Base-by-base conservation (phyloP, 2,888 invertebrate genomes). In the Panopea generosa region DNA sequence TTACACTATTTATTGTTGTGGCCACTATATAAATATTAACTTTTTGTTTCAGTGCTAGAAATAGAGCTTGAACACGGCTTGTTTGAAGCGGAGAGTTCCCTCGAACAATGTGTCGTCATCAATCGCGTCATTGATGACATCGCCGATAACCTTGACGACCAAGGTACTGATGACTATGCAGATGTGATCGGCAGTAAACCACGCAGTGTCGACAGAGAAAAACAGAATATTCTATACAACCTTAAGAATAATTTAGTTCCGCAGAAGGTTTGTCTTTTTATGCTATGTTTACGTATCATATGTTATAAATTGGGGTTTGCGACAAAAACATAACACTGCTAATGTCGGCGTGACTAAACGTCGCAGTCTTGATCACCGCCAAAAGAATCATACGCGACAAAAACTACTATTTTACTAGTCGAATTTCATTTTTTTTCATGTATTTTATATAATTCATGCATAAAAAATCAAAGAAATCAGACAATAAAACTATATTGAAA, bases 11-110 rank as follows among this genome's bases (percentile, higher is more conserved):
- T n/a, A n/a, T n/a, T n/a, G n/a, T n/a, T n/a, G n/a, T n/a, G n/a
- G n/a, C n/a, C n/a, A n/a, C n/a, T n/a, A n/a, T n/a, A n/a, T n/a
- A n/a, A n/a, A n/a, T n/a, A n/a, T n/a, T n/a, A n/a, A n/a, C n/a
- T n/a, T 27, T n/a, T 43, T 29, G 14, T 49, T 73, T 71, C 72
- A 91, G 91, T 89, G 33, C 56, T 88, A 0, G 88, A 88, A n/a
- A 45, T 75, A 33, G 90, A 90, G 60, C 68, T 90, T 6, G 82
- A 85, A 2, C 77, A 82, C 0, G 85, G 85, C 7, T 29, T 89
- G 14, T 50, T 83, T 6, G 78, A 84, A 18, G 70, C 70, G 0
- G 84, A 86, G 20, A 60, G 45, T 18, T 20, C 67, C 22, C 53
- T 70, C 18, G 76, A 84, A 40, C 84, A 85, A 40, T 84, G 84